Conservation (phyloP, 2,797 vertebrate genomes). For the Sternotherus odoratus region DNA sequence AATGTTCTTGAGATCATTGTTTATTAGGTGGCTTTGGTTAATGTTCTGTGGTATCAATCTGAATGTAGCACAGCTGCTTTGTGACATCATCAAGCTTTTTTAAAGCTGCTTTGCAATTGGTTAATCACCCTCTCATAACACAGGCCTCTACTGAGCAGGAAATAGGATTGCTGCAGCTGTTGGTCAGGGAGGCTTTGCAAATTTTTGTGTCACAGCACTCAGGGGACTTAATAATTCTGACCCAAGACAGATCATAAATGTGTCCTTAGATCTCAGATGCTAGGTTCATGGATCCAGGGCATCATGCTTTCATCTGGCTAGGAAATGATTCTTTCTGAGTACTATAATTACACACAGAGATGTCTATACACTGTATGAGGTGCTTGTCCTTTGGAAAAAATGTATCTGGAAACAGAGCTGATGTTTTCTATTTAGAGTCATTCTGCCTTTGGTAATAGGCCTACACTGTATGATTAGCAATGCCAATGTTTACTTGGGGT, state of each 20-base stretch:
- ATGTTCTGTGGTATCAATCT: neutral
- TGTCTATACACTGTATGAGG: neutral
- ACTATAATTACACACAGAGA: neutral
- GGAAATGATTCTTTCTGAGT: neutral
- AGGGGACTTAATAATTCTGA: neutral
- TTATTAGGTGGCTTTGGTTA: neutral
- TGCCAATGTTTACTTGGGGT: neutral
- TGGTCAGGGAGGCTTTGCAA: neutral
- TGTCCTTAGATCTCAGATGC: neutral
- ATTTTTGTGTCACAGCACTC: neutral
- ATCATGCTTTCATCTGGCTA: neutral
- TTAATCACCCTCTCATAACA: neutral
- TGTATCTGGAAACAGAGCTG: neutral
- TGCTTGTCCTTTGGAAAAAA: conserved; percentile 19
- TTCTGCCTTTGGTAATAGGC: neutral
- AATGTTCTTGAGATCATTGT: neutral
- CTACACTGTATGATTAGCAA: neutral
- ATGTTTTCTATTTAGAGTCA: neutral
- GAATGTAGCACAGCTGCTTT: neutral
- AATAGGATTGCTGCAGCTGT: neutral
- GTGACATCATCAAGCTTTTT: neutral
- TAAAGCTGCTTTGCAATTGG: neutral
- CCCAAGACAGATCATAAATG: conserved; percentile 5
- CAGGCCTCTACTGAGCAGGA: neutral
- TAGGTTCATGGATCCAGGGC: neutral